These are phyloP conservation scores for Diceros bicornis DNA, from an alignment of 2,797 vertebrate species.

Conservation along the genomic window DNA sequence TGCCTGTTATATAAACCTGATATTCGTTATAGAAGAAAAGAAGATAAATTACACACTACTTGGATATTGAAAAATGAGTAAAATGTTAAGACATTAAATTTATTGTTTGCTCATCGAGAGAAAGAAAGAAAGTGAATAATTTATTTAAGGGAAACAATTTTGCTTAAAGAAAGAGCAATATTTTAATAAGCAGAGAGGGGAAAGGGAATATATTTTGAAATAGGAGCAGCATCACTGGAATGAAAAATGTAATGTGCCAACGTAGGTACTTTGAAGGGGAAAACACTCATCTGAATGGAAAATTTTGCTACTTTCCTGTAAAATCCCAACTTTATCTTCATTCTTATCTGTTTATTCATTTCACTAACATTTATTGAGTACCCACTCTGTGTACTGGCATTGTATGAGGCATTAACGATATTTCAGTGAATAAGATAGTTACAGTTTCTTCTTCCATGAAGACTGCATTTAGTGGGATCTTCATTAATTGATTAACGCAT, in stretches of 20 bases:
- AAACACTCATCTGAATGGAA: conserved; percentile 56
- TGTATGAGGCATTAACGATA: not conserved
- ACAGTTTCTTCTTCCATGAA: conserved; percentile 3
- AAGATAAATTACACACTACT: conserved; percentile 69
- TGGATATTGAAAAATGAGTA: conserved; percentile 65
- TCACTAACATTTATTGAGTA: conserved; percentile 49
- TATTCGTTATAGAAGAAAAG: conserved; percentile 63
- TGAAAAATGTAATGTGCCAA: conserved; percentile 62
- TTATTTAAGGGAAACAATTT: conserved; percentile 72
- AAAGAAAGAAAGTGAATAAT: conserved; percentile 71
- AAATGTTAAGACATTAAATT: conserved; percentile 69
- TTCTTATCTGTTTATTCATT: conserved; percentile 51
- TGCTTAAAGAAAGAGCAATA: conserved; percentile 73
- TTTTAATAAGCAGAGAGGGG: conserved; percentile 75
- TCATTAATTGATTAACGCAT: conserved; percentile 58
- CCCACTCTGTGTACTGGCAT: not conserved
- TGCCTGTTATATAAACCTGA: conserved; percentile 65
- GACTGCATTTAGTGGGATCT: not conserved
- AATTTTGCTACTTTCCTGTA: conserved; percentile 46
- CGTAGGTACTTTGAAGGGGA: conserved; percentile 14
- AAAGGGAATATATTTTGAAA: conserved; percentile 64
- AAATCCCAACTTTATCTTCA: conserved; percentile 56
- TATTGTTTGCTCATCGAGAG: conserved; percentile 69
- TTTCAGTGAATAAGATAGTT: conserved; percentile 31
- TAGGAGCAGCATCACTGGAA: not conserved